Conservation (phyloP, 2,113 vertebrate genomes). For the Python bivittatus region DNA sequence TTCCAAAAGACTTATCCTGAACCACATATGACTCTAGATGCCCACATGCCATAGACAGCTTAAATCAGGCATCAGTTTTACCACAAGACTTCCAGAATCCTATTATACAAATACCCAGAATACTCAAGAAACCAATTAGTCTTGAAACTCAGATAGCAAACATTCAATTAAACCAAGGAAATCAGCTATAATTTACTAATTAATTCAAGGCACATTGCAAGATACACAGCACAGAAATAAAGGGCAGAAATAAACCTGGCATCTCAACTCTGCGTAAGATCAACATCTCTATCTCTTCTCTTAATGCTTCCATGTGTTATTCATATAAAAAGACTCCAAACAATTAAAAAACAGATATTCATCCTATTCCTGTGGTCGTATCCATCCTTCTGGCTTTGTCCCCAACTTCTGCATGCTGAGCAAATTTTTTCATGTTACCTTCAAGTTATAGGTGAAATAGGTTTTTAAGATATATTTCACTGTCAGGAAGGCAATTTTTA, state of each 20-base stretch:
- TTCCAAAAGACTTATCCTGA: not conserved
- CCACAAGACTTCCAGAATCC: not conserved
- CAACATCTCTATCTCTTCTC: not conserved
- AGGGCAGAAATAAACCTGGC: not conserved
- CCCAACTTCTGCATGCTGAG: not conserved
- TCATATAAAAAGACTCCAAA: not conserved
- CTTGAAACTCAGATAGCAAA: not conserved
- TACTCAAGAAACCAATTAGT: not conserved
- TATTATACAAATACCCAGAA: not conserved
- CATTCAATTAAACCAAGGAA: not conserved
- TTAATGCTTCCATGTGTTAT: not conserved
- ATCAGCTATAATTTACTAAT: not conserved
- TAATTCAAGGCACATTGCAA: not conserved
- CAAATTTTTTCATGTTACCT: not conserved
- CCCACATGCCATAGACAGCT: not conserved
- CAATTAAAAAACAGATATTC: not conserved
- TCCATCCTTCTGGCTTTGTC: not conserved
- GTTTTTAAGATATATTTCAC: not conserved
- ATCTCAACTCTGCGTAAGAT: not conserved
- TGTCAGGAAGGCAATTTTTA: not conserved
- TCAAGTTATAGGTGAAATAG: not conserved
- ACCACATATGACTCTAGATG: not conserved
- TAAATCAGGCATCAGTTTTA: not conserved
- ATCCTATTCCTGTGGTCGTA: not conserved
- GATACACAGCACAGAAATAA: not conserved